Percentiles rank a stretch among this genome's conserved stretches.
Conservation (phyloP, 35 echinoderm and acorn worm species). For the Chiridota heheva region DNA sequence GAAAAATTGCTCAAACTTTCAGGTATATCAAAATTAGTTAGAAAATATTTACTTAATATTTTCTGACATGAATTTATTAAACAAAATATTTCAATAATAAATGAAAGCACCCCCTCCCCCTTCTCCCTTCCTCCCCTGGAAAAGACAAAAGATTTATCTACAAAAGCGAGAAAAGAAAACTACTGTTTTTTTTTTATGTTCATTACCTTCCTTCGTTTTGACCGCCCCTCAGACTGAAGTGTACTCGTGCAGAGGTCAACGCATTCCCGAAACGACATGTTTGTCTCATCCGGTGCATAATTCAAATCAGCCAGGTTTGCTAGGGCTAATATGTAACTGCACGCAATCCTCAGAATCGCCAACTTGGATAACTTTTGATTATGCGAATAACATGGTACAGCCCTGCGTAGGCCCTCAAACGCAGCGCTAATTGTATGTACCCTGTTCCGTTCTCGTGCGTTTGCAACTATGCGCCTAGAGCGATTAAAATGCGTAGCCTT, state of each 20-base stretch:
- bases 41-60: too few relatives aligned
- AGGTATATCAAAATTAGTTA: too few relatives aligned
- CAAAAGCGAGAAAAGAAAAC: too few relatives aligned
- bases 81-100: too few relatives aligned
- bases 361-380: slow-evolving; percentile 98
- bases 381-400: slow-evolving; percentile 98
- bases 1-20: too few relatives aligned
- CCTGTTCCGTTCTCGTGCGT: slow-evolving; percentile 87
- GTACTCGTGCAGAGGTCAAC: slow-evolving; percentile 93
- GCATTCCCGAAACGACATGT: slow-evolving; percentile 84
- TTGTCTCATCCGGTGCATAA: slow-evolving; percentile 63
- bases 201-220: slow-evolving; percentile 89
- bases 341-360: slow-evolving; percentile 93
- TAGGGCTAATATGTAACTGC: slow-evolving; percentile 95
- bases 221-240: slow-evolving; percentile 88
- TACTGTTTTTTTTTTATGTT: too few relatives aligned
- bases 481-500: too few relatives aligned
- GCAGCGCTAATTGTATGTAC: slow-evolving; percentile 98
- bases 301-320: slow-evolving; percentile 86
- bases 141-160: too few relatives aligned
- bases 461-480: slow-evolving; percentile 87
- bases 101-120: too few relatives aligned
- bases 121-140: too few relatives aligned
- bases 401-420: slow-evolving; percentile 93
- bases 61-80: too few relatives aligned